Evolutionary conservation across 1,140 invertebrate genomes (phyloP), one percentile per base, ranked within the genome.

Genomic region (Homarus americanus): DNA sequence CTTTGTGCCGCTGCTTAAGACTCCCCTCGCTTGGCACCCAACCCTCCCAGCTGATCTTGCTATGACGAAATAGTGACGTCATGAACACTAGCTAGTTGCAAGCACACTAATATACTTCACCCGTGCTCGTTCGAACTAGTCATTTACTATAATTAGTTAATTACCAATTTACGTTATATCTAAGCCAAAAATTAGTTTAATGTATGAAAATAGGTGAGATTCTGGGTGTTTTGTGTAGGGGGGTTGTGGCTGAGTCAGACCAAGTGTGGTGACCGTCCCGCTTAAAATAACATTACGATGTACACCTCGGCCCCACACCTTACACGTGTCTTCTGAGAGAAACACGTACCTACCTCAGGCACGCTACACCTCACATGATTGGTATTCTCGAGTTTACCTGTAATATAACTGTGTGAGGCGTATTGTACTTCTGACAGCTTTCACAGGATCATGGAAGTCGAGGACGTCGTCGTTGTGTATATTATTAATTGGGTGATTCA

Each of bases 211-310:
- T 49, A 15, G 44, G 53, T 20, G 24, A 1, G 53, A 24, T 15
- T 15, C 10, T 1, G n/a, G 17, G 7, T 32, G 63, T 32, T 17
- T 69, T 4, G 7, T 9, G 28, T 4, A 32, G 12, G n/a, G n/a
- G 63, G n/a, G n/a, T 1, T 28, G 63, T 32, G 63, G 9, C n/a
- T 69, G n/a, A 69, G 63, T 69, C 63, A 69, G 15, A 20, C 63
- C 9, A 24, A 28, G 63, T 7, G 5, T 9, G 24, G 63, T 12
- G 17, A 7, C n/a, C 63, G n/a, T 32, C 12, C 5, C 5, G n/a
- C 63, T 69, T 69, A 69, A 69, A 69, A 69, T 69, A 69, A 69
- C 63, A 69, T 69, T 10, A 69, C 63, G 44, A 49, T 49, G 44
- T 7, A 69, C 5, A 32, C 63, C 63, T 7, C 63, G 9, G n/a